These are phyloP conservation scores for Pseudomyrmex cubaensis DNA, from an alignment of 1,140 invertebrate genomes.

Conservation along the genomic window DNA sequence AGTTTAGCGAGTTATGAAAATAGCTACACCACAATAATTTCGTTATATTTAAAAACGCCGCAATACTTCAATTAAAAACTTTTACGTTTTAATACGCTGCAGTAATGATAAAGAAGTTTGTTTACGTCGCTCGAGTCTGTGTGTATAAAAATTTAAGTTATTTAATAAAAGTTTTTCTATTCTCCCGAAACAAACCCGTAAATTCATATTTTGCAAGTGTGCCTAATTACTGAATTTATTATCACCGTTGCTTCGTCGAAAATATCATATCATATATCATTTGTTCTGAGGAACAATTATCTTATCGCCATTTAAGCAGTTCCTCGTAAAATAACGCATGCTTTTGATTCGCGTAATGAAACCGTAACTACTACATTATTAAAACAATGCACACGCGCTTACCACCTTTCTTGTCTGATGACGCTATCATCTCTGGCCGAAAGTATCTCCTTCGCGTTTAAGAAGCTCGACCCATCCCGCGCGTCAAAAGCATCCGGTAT, in stretches of 20 bases:
- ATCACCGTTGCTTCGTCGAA: too few species aligned
- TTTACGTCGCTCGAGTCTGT: background rate
- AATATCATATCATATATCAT: too few species aligned
- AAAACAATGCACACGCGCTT: conserved; percentile 41
- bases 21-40: background rate
- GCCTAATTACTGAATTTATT: too few species aligned
- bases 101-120: too few species aligned
- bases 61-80: too few species aligned
- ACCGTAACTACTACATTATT: conserved; percentile 51
- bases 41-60: background rate
- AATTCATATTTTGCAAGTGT: too few species aligned
- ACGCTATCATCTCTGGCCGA: conserved; percentile 52
- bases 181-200: too few species aligned
- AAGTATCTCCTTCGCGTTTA: conserved; percentile 54
- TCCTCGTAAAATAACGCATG: conserved; percentile 9
- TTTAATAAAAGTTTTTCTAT: too few species aligned
- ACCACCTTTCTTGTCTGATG: conserved; percentile 37
- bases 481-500: conserved; percentile 25
- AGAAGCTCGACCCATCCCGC: conserved; percentile 37
- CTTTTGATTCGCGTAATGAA: conserved; percentile 45
- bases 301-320: background rate
- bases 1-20: conserved; percentile 32
- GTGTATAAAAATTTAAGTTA: too few species aligned
- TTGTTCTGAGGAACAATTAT: background rate
- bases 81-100: too few species aligned